phyloP scores from a whole-genome alignment of 2,113 vertebrate genomes.

The Phycodurus eques region DNA sequence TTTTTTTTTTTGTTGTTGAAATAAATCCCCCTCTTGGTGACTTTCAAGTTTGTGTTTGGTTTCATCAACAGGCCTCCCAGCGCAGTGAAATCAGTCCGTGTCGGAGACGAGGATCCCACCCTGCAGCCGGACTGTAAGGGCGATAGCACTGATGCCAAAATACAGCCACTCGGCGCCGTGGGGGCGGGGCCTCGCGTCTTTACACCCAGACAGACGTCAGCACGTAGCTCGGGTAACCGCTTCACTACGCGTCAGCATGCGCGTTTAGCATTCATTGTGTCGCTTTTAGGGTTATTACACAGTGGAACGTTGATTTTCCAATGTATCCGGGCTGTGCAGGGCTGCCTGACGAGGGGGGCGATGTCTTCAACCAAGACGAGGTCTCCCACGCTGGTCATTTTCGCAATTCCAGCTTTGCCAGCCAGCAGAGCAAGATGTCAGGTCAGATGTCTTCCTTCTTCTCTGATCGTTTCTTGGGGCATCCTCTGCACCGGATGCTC shows the following conservation, averaged over 20 bases:
- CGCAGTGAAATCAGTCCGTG: constrained; percentile 85
- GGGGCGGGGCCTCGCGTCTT: constrained; percentile 3
- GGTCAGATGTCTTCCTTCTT: constrained; percentile 28
- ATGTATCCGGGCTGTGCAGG: too few relatives aligned
- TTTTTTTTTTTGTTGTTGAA: too few relatives aligned
- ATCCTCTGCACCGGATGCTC: not conserved
- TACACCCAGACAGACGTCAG: constrained; percentile 40
- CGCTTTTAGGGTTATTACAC: too few relatives aligned
- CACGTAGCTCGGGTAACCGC: constrained; percentile 43
- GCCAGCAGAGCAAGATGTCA: constrained; percentile 61
- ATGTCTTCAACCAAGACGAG: constrained; percentile 31
- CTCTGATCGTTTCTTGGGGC: not conserved
- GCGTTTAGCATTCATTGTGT: too few relatives aligned
- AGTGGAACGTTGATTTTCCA: too few relatives aligned
- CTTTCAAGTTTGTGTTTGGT: not conserved
- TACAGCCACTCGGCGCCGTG: constrained; percentile 55
- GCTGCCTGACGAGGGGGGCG: constrained; percentile 34
- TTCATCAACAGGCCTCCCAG: constrained; percentile 66
- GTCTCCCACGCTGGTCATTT: constrained; percentile 44
- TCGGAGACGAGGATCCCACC: constrained; percentile 82
- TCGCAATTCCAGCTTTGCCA: constrained; percentile 58
- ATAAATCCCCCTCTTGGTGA: not conserved
- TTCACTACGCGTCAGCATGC: not conserved
- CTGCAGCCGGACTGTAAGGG: constrained; percentile 94
- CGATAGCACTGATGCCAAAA: constrained; percentile 73